phyloP scores from a whole-genome alignment of 2,888 invertebrate species.

The Danaus chrysippus region DNA sequence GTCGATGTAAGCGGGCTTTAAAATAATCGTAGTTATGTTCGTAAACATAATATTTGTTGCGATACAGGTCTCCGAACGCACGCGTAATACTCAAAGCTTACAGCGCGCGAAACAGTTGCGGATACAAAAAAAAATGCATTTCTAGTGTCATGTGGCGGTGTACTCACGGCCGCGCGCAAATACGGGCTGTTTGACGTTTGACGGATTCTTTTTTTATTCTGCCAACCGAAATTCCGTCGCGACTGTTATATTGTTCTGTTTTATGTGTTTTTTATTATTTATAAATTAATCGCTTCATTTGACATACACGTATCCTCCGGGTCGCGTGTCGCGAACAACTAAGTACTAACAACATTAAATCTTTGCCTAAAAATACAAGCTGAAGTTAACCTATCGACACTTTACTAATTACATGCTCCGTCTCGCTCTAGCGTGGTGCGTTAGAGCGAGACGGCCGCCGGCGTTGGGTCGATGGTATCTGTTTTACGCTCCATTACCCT shows the following conservation, averaged over 20 bases:
- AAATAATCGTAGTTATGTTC: not conserved
- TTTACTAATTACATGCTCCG: conserved; percentile 40
- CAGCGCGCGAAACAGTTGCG: conserved; percentile 16
- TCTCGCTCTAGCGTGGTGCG: conserved; percentile 33
- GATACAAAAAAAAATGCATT: conserved; percentile 21
- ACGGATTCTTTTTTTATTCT: conserved; percentile 20
- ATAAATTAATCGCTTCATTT: not conserved
- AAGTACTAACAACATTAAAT: conserved; percentile 11
- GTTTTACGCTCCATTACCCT: conserved; percentile 55
- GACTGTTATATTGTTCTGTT: conserved; percentile 10
- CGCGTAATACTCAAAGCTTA: conserved; percentile 12
- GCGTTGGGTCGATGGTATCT: conserved; percentile 44
- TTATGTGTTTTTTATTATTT: not conserved
- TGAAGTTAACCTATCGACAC: conserved; percentile 56
- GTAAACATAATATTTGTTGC: not conserved
- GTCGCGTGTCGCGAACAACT: not conserved
- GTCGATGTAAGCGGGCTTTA: no score
- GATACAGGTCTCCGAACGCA: not conserved
- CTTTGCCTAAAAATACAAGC: conserved; percentile 19
- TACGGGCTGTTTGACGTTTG: conserved; percentile 23
- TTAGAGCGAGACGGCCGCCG: conserved; percentile 29
- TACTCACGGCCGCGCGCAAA: conserved; percentile 23
- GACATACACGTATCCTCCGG: not conserved
- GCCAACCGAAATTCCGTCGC: conserved; percentile 15
- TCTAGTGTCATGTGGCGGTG: conserved; percentile 24